Evolutionary conservation across 2,113 vertebrate species (phyloP), one percentile per base, ranked within the genome.

Genomic region (Bambusicola thoracicus): DNA sequence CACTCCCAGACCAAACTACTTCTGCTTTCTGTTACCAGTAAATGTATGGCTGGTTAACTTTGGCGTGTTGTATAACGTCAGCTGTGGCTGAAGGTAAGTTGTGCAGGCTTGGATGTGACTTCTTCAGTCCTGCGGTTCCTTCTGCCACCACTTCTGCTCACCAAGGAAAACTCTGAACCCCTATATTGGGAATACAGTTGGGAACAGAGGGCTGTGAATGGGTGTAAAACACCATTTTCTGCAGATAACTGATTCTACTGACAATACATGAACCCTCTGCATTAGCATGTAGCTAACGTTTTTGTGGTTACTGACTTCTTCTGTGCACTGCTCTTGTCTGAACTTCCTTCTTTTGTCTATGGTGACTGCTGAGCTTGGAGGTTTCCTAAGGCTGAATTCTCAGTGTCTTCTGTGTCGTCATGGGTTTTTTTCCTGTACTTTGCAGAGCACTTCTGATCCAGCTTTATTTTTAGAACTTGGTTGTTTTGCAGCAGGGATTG

Each of bases 31-130:
- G 67, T 62, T 77, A 82, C 8, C 30, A 66, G 59, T 12, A 27
- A 56, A 61, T 46, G 70, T 72, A 49, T 0, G 29, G 40, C 27
- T 77, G 76, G 65, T 22, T 53, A 34, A 44, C 84, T 93, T 38
- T 29, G 38, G 66, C 43, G 0, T 4, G 0, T 3, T 56, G 43
- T 44, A 4, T 67, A 8, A 3, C 15, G 73, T 21, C 84, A 89
- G 67, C 81, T 44, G 83, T 19, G 53, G 58, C 62, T 3, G 18
- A 21, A 79, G 61, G 72, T 48, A 10, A 53, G 81, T 38, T 77
- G 24, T 0, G 2, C 11, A 2, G 63, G 2, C 36, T 43, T 15
- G 1, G 0, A 10, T 48, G 70, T 32, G 44, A 0, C 73, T 61
- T 66, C 29, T 56, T 66, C 48, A 36, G 78, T 58, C 51, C 46